These are phyloP conservation scores for Xestia xanthographa DNA, from an alignment of 2,888 invertebrate species.

Conservation along the genomic window DNA sequence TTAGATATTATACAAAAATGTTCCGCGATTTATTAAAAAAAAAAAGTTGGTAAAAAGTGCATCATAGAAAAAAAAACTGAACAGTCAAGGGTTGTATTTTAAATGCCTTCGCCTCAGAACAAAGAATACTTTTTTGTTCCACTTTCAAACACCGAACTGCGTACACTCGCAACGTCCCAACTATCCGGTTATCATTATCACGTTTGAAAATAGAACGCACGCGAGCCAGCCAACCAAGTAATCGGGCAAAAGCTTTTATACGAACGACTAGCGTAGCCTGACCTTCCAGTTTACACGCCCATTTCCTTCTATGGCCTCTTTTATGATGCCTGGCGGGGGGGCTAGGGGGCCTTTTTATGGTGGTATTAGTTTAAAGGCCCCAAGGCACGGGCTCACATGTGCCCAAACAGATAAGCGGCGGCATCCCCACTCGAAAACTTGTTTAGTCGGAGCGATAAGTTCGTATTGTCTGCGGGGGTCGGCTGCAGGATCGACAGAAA, in stretches of 20 bases:
- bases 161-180: slow-evolving; percentile 68
- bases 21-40: slow-evolving; percentile 28
- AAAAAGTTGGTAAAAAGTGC: slow-evolving; percentile 18
- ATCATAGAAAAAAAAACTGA: slow-evolving; percentile 36
- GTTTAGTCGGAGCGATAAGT: slow-evolving; percentile 88
- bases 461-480: slow-evolving; percentile 85
- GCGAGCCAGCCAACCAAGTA: slow-evolving; percentile 88
- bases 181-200: slow-evolving; percentile 89
- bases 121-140: slow-evolving; percentile 66
- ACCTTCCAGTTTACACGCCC: slow-evolving; percentile 81
- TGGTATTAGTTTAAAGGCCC: slow-evolving; percentile 86
- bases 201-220: slow-evolving; percentile 90
- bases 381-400: slow-evolving; percentile 87
- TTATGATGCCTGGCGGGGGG: slow-evolving; percentile 79
- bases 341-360: slow-evolving; percentile 78
- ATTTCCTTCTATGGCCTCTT: slow-evolving; percentile 83
- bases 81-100: slow-evolving; percentile 23
- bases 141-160: slow-evolving; percentile 66
- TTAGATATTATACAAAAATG: slow-evolving; percentile 6
- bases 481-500: slow-evolving; percentile 69
- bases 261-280: slow-evolving; percentile 77
- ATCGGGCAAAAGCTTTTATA: slow-evolving; percentile 89
- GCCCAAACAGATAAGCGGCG: slow-evolving; percentile 87
- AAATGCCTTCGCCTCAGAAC: slow-evolving; percentile 51
- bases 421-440: slow-evolving; percentile 89